Evolutionary conservation across 1,140 invertebrate species (phyloP).

Genomic region (Mercenaria mercenaria): DNA sequence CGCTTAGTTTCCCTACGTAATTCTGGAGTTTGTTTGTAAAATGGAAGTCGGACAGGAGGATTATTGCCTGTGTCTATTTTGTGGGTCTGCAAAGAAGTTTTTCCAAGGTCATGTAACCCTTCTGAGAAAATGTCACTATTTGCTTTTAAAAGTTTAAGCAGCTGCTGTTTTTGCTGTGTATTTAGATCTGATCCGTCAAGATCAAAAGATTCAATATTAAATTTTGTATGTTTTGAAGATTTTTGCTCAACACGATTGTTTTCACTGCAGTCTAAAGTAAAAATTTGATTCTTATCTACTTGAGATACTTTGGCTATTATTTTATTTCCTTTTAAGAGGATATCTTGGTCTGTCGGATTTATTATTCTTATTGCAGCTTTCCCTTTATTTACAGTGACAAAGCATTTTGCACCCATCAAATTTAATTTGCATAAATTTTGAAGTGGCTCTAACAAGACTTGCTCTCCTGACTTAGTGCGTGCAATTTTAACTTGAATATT

Average conservation of each 20-base stretch:
- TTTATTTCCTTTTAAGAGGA: slow-evolving; percentile 19
- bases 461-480: not conserved
- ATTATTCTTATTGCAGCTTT: not conserved
- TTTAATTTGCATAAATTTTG: not conserved
- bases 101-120: slow-evolving; percentile 30
- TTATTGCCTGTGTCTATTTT: slow-evolving; percentile 40
- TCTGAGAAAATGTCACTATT: slow-evolving; percentile 36
- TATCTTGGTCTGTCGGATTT: not conserved
- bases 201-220: not conserved
- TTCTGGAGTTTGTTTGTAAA: slow-evolving; percentile 39
- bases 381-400: slow-evolving; percentile 15
- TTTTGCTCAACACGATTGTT: too few relatives aligned
- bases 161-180: not conserved
- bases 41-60: not conserved
- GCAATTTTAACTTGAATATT: slow-evolving; percentile 11
- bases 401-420: slow-evolving; percentile 1
- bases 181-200: slow-evolving; percentile 15
- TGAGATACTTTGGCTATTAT: not conserved
- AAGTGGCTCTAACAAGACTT: slow-evolving; percentile 14
- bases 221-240: not conserved
- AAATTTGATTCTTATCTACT: not conserved
- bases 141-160: slow-evolving; percentile 21
- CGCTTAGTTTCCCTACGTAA: slow-evolving; percentile 37
- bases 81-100: not conserved
- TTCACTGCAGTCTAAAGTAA: too few relatives aligned